phyloP scores from a whole-genome alignment of 1,140 invertebrate genomes.

The Lithobius niger region DNA sequence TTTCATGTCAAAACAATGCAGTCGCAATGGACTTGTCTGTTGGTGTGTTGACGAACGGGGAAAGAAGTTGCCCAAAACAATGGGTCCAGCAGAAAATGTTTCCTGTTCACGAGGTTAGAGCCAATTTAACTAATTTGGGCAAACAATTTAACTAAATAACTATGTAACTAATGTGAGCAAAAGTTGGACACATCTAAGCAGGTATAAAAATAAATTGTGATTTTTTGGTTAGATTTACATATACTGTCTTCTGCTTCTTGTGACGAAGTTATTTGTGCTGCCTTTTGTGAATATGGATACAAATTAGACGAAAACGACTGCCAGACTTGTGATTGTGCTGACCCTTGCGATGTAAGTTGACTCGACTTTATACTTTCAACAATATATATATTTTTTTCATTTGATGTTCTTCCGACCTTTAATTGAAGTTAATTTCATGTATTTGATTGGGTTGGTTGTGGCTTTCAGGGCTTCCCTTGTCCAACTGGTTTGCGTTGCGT shows the following conservation, averaged over 20 bases:
- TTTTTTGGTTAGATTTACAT: constrained; percentile 16
- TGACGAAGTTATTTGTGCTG: constrained; percentile 44
- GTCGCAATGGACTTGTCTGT: constrained; percentile 61
- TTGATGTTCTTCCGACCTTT: not conserved
- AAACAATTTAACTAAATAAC: too few species aligned
- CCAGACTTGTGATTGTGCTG: constrained; percentile 67
- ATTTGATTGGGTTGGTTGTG: not conserved
- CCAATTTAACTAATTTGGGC: not conserved
- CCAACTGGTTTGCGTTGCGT: constrained; percentile 54
- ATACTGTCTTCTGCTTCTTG: constrained; percentile 17
- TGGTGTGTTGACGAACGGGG: constrained; percentile 69
- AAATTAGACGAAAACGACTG: constrained; percentile 60
- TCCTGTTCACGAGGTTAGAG: constrained; percentile 36
- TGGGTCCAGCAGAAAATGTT: constrained; percentile 56
- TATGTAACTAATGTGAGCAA: too few species aligned
- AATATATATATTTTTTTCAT: not conserved
- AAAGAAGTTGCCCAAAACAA: constrained; percentile 56
- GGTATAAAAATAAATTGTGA: not conserved
- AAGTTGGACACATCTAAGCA: not conserved
- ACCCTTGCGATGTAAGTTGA: constrained; percentile 51
- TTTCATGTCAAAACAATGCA: constrained; percentile 58
- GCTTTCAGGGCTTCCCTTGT: constrained; percentile 44
- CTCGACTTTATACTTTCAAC: not conserved
- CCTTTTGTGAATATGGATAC: constrained; percentile 70
- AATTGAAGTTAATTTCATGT: not conserved